These are phyloP conservation scores for Parasteatoda lunata DNA, from an alignment of 2,888 invertebrate species.

Conservation along the genomic window DNA sequence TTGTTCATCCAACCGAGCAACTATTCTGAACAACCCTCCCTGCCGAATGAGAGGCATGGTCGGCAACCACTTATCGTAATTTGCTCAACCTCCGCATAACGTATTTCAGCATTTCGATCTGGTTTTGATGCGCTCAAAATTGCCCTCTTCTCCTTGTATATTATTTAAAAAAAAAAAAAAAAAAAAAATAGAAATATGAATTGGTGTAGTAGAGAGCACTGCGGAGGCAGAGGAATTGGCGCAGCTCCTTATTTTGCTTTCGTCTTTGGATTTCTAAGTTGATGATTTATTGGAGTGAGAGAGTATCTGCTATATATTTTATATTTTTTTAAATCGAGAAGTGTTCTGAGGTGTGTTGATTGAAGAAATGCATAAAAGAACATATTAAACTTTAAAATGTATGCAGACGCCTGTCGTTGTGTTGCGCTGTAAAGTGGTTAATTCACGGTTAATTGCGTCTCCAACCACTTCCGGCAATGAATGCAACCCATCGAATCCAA, in stretches of 20 bases:
- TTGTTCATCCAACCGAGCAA: slow-evolving; percentile 53
- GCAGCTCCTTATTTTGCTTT: not conserved
- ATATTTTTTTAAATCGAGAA: too few species aligned
- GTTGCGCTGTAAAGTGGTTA: too few species aligned
- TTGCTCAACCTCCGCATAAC: slow-evolving; percentile 42
- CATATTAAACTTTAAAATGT: too few species aligned
- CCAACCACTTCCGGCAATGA: too few species aligned
- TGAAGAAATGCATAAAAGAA: too few species aligned
- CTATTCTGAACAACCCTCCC: slow-evolving; percentile 35
- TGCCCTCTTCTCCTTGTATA: not conserved
- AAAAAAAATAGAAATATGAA: slow-evolving; percentile 2
- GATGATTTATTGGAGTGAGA: too few species aligned
- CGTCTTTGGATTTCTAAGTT: not conserved
- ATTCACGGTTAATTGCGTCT: too few species aligned
- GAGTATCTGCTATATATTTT: too few species aligned
- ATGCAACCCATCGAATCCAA: too few species aligned
- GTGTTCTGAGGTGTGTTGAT: too few species aligned
- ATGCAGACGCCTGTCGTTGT: too few species aligned
- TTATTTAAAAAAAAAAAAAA: slow-evolving; percentile 19
- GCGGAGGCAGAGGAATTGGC: not conserved
- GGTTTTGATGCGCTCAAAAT: slow-evolving; percentile 11
- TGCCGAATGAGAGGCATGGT: slow-evolving; percentile 20
- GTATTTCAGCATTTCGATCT: not conserved
- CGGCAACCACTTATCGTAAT: slow-evolving; percentile 58
- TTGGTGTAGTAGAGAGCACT: slow-evolving; percentile 12